phyloP scores from a whole-genome alignment of 2,797 vertebrate genomes.

The Xenentodon cancila region DNA sequence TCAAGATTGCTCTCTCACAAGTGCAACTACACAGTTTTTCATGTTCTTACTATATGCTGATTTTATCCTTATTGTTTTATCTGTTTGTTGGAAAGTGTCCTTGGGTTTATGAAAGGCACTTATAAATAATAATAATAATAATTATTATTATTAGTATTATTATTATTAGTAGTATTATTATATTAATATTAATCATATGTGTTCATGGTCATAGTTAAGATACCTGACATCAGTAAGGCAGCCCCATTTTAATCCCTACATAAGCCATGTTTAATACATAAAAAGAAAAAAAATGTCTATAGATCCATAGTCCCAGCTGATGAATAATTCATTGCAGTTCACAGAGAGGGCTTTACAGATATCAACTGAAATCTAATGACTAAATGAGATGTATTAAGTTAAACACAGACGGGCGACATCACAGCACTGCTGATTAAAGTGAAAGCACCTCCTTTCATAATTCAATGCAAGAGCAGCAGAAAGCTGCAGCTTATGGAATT shows the following conservation, averaged over 20 bases:
- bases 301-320: slow-evolving; percentile 3
- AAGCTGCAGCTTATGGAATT: slow-evolving; percentile 56
- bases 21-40: too few relatives aligned
- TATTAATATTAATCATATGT: not conserved
- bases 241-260: slow-evolving; percentile 9
- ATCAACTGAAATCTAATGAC: slow-evolving; percentile 37
- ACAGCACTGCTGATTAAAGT: slow-evolving; percentile 52
- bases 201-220: not conserved
- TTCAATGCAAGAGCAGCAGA: slow-evolving; percentile 38
- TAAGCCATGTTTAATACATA: slow-evolving; percentile 1
- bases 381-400: slow-evolving; percentile 49
- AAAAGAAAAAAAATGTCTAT: slow-evolving; percentile 4
- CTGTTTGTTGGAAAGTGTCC: too few relatives aligned
- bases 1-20: too few relatives aligned
- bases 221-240: slow-evolving; percentile 2
- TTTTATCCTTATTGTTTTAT: too few relatives aligned
- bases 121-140: too few relatives aligned
- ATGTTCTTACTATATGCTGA: too few relatives aligned
- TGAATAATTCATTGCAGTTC: slow-evolving; percentile 47
- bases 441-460: slow-evolving; percentile 53
- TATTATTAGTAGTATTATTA: not conserved
- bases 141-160: too few relatives aligned
- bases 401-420: slow-evolving; percentile 39
- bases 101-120: too few relatives aligned
- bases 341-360: slow-evolving; percentile 36